Evolutionary conservation across 2,113 vertebrate species (phyloP), one percentile per base, ranked within the genome.

Genomic region (Circaetus cinerascens): DNA sequence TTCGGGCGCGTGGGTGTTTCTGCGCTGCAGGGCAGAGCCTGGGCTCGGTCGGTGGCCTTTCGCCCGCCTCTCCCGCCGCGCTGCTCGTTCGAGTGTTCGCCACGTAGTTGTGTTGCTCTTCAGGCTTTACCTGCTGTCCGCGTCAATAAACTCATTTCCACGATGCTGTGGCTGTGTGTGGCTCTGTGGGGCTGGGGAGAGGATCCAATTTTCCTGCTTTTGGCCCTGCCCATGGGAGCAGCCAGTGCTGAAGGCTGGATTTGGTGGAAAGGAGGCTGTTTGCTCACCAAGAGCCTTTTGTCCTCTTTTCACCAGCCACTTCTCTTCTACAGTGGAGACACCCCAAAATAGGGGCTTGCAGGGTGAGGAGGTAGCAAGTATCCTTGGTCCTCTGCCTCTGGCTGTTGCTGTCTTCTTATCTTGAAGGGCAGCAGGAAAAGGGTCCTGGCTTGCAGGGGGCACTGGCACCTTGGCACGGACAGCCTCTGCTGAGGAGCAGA

Each of bases 131-230:
- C 95, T 91, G 92, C 93, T 64, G 3, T 86, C 94, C 7, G 6
- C 93, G 81, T 92, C 96, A 98, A 98, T 98, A 98, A 98, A 98
- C 41, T 88, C 90, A 96, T 95, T 95, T 96, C 96, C 95, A 94
- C 22, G 0, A 55, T 9, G 46, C 76, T 38, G 40, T 25, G 67
- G 68, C 83, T 89, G 56, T 1, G 68, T 25, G 90, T 97, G 84
- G 66, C 67, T 96, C 87, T 94, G 67, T 97, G 88, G 59, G 85
- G 66, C 48, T 29, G 80, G 73, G 64, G 55, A 36, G 4, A 38
- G 53, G 40, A 53, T 53, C 46, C 5, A 0, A 1, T 23, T 15
- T 43, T 32, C 36, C 41, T 15, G 50, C 0, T 15, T 38, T 23
- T 21, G 32, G 15, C 48, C 18, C 48, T 62, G 74, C 57, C 40